Conservation (phyloP, 2,113 vertebrate genomes). For the Zootoca vivipara region DNA sequence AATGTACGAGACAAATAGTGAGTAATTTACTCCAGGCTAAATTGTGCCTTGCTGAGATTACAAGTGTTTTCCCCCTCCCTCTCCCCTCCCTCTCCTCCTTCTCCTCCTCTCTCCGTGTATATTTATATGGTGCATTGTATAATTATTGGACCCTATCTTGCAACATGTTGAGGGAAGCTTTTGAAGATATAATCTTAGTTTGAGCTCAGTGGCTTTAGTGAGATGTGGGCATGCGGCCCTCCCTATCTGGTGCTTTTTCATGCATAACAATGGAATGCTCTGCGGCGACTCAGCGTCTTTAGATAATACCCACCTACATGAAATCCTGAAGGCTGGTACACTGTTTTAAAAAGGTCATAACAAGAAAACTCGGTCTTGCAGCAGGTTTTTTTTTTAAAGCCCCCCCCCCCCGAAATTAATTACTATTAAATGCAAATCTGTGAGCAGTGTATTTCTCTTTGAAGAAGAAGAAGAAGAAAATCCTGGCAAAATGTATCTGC, state of each 20-base stretch:
- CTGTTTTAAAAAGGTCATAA: background rate
- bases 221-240: background rate
- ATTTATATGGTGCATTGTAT: background rate
- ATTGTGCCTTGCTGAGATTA: background rate
- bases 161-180: constrained; percentile 1
- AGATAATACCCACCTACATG: constrained; percentile 1
- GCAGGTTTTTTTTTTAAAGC: background rate
- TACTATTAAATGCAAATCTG: constrained; percentile 9
- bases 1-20: background rate
- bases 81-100: background rate
- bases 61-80: background rate
- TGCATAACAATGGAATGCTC: background rate
- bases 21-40: background rate
- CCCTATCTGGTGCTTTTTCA: background rate
- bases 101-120: background rate
- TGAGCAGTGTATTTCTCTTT: background rate
- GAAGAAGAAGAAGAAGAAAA: background rate
- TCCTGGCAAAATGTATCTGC: background rate
- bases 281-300: background rate
- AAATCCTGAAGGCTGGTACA: background rate
- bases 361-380: background rate
- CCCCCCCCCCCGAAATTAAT: background rate
- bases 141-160: background rate
- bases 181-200: constrained; percentile 21
- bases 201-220: background rate